A percentile compares a stretch with the other conserved stretches of the same genome.
phyloP scores from a whole-genome alignment of 2,888 invertebrate genomes.

The Pristionchus fissidentatus region DNA sequence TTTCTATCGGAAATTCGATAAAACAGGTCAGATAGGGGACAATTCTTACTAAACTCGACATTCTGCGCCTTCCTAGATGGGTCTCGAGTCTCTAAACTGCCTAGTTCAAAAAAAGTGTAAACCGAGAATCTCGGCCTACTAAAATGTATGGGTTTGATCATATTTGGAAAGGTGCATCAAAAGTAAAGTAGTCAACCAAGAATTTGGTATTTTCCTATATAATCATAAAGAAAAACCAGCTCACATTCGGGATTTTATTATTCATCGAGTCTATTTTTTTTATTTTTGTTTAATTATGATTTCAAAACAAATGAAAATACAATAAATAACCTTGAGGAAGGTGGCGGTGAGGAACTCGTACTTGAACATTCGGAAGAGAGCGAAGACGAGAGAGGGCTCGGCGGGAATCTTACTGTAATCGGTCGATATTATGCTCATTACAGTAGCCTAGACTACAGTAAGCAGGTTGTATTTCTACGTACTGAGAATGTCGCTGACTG shows the following conservation, averaged over 20 bases:
- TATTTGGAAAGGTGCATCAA: not conserved
- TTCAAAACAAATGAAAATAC: not conserved
- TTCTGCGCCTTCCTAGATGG: no score
- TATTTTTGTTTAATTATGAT: not conserved
- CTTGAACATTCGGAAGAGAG: constrained; percentile 89
- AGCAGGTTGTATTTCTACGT: no score
- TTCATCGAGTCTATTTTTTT: not conserved
- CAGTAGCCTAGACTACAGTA: no score
- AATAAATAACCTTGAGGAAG: constrained; percentile 57
- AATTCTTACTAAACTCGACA: no score
- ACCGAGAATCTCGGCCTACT: no score
- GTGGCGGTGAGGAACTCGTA: constrained; percentile 89
- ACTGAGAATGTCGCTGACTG: no score
- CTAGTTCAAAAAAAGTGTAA: no score
- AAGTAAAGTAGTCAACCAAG: not conserved
- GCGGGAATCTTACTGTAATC: constrained; percentile 44
- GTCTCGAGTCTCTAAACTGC: no score
- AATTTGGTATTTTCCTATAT: no score
- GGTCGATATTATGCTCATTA: not conserved
- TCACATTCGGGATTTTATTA: not conserved
- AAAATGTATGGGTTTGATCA: no score
- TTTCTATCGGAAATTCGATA: no score
- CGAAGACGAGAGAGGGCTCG: constrained; percentile 87
- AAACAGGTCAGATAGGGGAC: no score
- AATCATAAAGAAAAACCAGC: not conserved